Base-by-base conservation (phyloP, 2,113 vertebrate species). In the Aegotheles bennettii region DNA sequence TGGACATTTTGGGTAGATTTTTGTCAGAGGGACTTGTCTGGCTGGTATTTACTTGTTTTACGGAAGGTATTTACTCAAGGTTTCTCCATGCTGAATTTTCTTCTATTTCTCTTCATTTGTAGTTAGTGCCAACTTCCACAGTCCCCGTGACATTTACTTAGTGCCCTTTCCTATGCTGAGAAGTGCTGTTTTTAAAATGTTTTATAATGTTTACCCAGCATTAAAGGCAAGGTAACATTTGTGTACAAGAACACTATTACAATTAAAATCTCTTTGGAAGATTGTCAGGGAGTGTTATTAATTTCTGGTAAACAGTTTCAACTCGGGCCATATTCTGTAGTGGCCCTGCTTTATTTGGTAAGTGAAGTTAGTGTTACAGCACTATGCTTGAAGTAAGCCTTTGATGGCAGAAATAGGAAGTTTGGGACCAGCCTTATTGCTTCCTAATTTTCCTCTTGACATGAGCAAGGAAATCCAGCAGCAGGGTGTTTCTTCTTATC, bases 291-390 rank as follows among this genome's bases (percentile, higher is more conserved):
- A 40, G 19, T 57, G 28, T 21, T 3, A 0, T 83, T 70, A 45
- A 43, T 36, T 81, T 77, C 31, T 82, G 36, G 13, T 65, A 38
- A 83, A 60, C 18, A 5, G 29, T 61, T 82, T 43, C 61, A 48
- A 45, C 13, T 90, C 8, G 0, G 0, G 23, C 79, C 26, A 11
- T 38, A 10, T 11, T 38, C 33, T 60, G 40, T 57, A 43, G 26
- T 0, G 0, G 15, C 18, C 16, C 3, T 73, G 26, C 45, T 87
- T 81, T 61, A 38, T 69, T 63, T 56, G 13, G 23, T 23, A 47
- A 6, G 4, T 54, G 18, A 74, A 18, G 3, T 70, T 47, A 36
- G 12, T 36, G 28, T 43, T 65, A 7, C 0, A 47, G 19, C 29
- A 47, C 25, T 6, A 6, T 86, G 17, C 38, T 16, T 35, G 13